Evolutionary conservation across 1,140 invertebrate species (phyloP), one percentile per base, ranked within the genome.

Genomic region (Caenorhabditis briggsae): DNA sequence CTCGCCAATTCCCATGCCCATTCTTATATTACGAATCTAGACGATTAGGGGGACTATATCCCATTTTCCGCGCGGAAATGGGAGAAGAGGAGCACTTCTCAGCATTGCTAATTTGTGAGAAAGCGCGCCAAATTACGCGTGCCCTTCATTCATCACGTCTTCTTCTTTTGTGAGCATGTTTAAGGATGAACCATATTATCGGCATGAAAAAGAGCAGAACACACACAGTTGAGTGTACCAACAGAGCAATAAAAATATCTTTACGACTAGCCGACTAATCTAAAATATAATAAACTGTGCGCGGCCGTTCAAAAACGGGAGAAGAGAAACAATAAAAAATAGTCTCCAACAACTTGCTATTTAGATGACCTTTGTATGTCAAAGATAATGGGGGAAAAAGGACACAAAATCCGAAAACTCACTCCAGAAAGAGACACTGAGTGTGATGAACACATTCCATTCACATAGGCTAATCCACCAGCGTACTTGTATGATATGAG

Each of bases 401-500:
- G 50, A 11, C 14, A 33, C 33, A 3, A 33, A 33, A 33, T 33
- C 33, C 3, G 12, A 20, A 55, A 70, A 82, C 90, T 55, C 25
- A 89, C 83, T 25, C 90, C 90, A 61, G 90, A 88, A 41, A 91
- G 78, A 88, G 92, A 92, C 18, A 92, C 90, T 58, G 83, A 78
- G 20, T 90, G 89, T 3, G 83, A 61, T 23, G 87, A 88, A 78
- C 90, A 91, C 86, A 91, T 90, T 83, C 90, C 90, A 5, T 84
- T 82, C 33, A 91, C 91, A 48, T 92, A 91, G 2, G 90, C 90
- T 11, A 91, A 84, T 53, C 90, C 90, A 14, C 90, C 90, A 7
- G 90, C 92, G 61, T 91, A 92, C 53, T 90, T 90, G 85, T 89
- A 90, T 14, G 90, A 86, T 43, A 91, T 82, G 16, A 91, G 78